Evolutionary conservation across 2,113 vertebrate genomes (phyloP).

Genomic region (Artemisiospiza belli): DNA sequence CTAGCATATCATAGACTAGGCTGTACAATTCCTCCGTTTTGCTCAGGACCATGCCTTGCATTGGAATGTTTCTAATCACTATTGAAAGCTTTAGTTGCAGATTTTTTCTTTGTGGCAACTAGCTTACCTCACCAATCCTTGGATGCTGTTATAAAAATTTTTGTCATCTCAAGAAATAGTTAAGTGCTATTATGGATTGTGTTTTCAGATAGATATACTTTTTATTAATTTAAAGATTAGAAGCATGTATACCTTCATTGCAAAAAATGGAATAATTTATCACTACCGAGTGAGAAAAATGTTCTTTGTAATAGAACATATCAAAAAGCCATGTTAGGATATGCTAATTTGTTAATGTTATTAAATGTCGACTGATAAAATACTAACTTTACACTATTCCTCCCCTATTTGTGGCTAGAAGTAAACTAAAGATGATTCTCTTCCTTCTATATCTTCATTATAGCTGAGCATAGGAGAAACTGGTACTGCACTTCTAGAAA

Average conservation of each 20-base stretch:
- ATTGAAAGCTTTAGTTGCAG: background rate
- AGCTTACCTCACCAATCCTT: background rate
- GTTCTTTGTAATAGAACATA: background rate
- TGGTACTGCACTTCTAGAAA: background rate
- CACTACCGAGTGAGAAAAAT: background rate
- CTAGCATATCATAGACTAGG: background rate
- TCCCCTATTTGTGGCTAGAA: background rate
- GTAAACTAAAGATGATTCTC: background rate
- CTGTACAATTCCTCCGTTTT: background rate
- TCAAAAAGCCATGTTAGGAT: background rate
- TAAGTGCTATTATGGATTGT: background rate
- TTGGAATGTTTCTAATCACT: background rate
- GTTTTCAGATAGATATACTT: background rate
- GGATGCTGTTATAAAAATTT: background rate
- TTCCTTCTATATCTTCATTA: background rate
- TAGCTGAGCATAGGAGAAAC: fast-evolving
- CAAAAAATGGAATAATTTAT: background rate
- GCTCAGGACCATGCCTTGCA: fast-evolving
- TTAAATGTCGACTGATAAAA: background rate
- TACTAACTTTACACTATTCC: background rate
- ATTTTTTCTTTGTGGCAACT: background rate
- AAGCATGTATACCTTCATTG: background rate
- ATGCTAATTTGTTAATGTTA: background rate
- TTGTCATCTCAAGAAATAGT: background rate
- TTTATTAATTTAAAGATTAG: background rate